Base-by-base conservation (phyloP, 2,797 vertebrate species). In the Sebastes baramenuke region DNA sequence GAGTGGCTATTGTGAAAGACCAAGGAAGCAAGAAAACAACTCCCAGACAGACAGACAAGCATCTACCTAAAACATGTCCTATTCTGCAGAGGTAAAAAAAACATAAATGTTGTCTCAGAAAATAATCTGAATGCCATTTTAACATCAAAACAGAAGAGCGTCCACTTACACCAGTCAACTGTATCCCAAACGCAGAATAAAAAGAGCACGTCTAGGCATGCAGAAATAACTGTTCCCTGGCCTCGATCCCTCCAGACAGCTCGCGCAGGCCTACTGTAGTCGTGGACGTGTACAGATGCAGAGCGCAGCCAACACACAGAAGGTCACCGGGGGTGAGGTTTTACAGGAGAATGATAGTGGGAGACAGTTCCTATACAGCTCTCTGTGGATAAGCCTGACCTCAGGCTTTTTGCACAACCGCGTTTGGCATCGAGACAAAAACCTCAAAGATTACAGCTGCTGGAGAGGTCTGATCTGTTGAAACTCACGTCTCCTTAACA, bases 261-360 rank as follows among this genome's bases (percentile, higher is more conserved):
- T 85, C 79, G 5, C 71, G 65, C 10, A 46, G 56, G 20, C 38
- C 25, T 22, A 36, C 67, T 58, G 72, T 36, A 84, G 69, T 13
- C 79, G 88, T 49, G 70, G 88, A 92, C 60, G 49, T 86, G 82
- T 89, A 82, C 90, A 87, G 88, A 83, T 25, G 27, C 49, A 84
- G 80, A 81, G 49, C 6, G 16, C 66, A 70, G 79, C 87, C 85
- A 89, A 65, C 66, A 54, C 16, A 4, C 74, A 79, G 46, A 52
- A 67, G 79, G 80, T 84, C 72, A 84, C 1, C 11, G 13, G 55
- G 27, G 78, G 38, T 34, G 78, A 87, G 58, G 76, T 60, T 56
- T 29, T 70, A 72, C 16, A 20, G 20, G 8, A 80, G 59, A 75
- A 67, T 56, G 42, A 83, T 56, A 36, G 54, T 24, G 16, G 49